Evolutionary conservation across 1,140 invertebrate species (phyloP).

Genomic region (Macrobrachium rosenbergii): DNA sequence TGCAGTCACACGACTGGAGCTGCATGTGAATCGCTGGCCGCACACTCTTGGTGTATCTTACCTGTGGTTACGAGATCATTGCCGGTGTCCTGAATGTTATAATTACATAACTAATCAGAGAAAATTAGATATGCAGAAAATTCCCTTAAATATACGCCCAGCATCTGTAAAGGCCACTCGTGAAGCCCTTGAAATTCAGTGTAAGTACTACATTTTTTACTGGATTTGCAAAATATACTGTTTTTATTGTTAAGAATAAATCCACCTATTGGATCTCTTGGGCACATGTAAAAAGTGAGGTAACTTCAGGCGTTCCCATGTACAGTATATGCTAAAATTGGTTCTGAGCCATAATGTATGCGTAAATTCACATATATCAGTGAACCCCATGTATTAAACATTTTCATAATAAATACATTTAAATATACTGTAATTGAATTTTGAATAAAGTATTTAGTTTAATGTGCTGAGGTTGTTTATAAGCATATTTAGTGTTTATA

Average conservation of each 20-base stretch:
- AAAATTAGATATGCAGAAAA: slow-evolving; percentile 1
- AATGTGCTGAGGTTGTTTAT: no score
- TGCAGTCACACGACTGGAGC: slow-evolving; percentile 14
- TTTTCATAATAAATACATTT: no score
- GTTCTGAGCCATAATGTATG: no score
- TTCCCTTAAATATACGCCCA: slow-evolving; percentile 34
- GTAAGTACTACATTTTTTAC: slow-evolving; percentile 10
- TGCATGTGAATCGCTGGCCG: slow-evolving; percentile 34
- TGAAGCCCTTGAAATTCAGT: slow-evolving; percentile 23
- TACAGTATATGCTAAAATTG: no score
- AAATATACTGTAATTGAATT: no score
- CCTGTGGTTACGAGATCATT: slow-evolving; percentile 46
- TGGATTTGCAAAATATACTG: not conserved
- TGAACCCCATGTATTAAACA: no score
- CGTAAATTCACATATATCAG: no score
- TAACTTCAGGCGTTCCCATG: no score
- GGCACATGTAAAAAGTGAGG: no score
- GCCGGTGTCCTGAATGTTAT: slow-evolving; percentile 36
- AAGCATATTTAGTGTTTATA: no score
- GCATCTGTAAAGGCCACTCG: slow-evolving; percentile 23
- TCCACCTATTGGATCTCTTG: not conserved
- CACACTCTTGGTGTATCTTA: slow-evolving; percentile 28
- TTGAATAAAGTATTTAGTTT: no score
- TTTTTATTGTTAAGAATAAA: not conserved
- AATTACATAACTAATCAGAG: slow-evolving; percentile 41